These are phyloP conservation scores for Hiodon tergisus DNA, from an alignment of 2,113 vertebrate species.

Conservation along the genomic window DNA sequence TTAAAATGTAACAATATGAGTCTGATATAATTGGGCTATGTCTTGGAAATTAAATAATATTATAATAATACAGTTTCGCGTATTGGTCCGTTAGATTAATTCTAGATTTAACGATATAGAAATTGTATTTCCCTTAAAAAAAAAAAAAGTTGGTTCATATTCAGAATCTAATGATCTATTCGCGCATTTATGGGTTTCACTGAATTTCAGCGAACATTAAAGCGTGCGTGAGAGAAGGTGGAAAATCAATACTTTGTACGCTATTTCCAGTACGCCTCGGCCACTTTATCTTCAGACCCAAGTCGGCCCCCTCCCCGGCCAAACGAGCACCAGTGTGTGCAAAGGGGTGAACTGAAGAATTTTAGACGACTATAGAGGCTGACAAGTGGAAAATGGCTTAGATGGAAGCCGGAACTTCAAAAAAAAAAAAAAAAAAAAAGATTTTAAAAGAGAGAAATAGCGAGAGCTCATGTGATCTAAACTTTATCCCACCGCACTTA, in stretches of 20 bases:
- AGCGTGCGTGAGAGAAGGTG: conserved; percentile 1
- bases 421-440: conserved; percentile 42
- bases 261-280: conserved; percentile 8
- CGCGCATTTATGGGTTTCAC: neutral
- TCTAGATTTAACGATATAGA: no score
- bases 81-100: no score
- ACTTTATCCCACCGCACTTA: conserved; percentile 39
- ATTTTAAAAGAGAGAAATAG: conserved; percentile 36
- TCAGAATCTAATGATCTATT: neutral
- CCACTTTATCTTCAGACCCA: conserved; percentile 2
- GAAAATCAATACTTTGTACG: conserved; percentile 3
- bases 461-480: conserved; percentile 47
- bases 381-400: conserved; percentile 72
- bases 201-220: neutral
- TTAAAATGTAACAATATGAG: no score
- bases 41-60: no score
- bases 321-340: conserved; percentile 29
- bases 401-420: conserved; percentile 55
- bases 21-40: no score
- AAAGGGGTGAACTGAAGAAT: conserved; percentile 41
- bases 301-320: conserved; percentile 31
- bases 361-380: conserved; percentile 58
- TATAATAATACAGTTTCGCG: no score
- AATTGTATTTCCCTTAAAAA: no score
- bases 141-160: no score